Evolutionary conservation across 2,113 vertebrate genomes (phyloP).

Genomic region (Plectropomus leopardus): DNA sequence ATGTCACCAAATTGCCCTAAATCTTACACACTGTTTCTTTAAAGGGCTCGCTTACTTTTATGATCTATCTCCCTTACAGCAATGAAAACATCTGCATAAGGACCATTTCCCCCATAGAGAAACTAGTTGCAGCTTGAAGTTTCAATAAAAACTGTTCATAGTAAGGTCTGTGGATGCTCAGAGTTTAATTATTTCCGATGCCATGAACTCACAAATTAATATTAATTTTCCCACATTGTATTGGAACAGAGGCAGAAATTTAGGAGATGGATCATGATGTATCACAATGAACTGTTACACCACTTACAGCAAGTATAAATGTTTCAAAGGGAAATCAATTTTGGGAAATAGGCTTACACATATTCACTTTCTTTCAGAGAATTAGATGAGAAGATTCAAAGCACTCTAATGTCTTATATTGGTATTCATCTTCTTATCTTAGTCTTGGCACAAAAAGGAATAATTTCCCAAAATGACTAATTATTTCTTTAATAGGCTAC

Average conservation of each 20-base stretch:
- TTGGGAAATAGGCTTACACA: too few species aligned
- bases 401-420: too few species aligned
- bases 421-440: not conserved
- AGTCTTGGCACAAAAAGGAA: not conserved
- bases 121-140: too few species aligned
- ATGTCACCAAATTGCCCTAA: too few species aligned
- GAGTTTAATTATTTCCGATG: not conserved
- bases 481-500: too few species aligned
- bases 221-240: not conserved
- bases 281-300: too few species aligned
- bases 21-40: too few species aligned
- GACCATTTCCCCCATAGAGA: too few species aligned
- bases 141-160: not conserved
- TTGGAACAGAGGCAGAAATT: not conserved
- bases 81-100: not conserved
- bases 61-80: not conserved
- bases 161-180: not conserved
- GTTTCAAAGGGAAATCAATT: not conserved
- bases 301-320: too few species aligned
- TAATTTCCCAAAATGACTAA: not conserved
- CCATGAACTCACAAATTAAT: not conserved
- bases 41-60: not conserved
- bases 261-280: too few species aligned
- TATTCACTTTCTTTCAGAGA: too few species aligned
- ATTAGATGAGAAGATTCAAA: too few species aligned